Evolutionary conservation across 1,140 invertebrate genomes (phyloP).

Genomic region (Aphelenchoides fujianensis): DNA sequence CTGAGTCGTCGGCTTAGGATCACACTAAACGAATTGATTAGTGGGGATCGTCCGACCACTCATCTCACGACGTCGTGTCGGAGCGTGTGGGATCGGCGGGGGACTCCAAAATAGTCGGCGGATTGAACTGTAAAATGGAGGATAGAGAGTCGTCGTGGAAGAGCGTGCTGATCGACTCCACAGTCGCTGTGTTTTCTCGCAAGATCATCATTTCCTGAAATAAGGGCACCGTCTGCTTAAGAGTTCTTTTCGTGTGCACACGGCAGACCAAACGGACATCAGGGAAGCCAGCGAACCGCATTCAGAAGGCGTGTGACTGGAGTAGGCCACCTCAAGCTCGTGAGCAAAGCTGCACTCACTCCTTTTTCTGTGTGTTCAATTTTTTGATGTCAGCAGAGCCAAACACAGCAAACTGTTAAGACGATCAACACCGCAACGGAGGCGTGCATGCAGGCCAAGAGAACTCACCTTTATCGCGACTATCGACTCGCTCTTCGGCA

Average conservation of each 20-base stretch:
- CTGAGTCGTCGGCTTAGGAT: constrained; percentile 4
- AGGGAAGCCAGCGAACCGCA: too few relatives aligned
- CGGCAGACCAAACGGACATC: too few relatives aligned
- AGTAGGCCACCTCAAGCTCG: too few relatives aligned
- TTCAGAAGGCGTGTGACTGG: too few relatives aligned
- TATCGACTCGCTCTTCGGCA: not conserved
- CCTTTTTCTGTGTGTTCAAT: too few relatives aligned
- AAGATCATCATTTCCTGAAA: not conserved
- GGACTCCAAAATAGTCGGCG: constrained; percentile 15
- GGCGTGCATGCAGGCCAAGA: not conserved
- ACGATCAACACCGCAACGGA: not conserved
- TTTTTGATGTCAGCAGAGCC: too few relatives aligned
- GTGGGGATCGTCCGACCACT: too few relatives aligned
- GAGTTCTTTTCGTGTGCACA: too few relatives aligned
- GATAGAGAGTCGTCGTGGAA: constrained; percentile 52
- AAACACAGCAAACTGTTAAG: constrained; percentile 19
- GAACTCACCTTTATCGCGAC: not conserved
- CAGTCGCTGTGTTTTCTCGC: constrained; percentile 5
- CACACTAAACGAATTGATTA: too few relatives aligned
- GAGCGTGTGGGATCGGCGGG: constrained; percentile 22
- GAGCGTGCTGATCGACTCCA: constrained; percentile 18
- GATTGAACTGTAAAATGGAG: constrained; percentile 48
- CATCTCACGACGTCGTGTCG: constrained; percentile 36
- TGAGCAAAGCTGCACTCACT: too few relatives aligned
- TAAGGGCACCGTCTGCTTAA: too few relatives aligned